A percentile compares a stretch with the other conserved stretches of the same genome.
phyloP scores from a whole-genome alignment of 2,113 vertebrate genomes.

The Podocnemis expansa region DNA sequence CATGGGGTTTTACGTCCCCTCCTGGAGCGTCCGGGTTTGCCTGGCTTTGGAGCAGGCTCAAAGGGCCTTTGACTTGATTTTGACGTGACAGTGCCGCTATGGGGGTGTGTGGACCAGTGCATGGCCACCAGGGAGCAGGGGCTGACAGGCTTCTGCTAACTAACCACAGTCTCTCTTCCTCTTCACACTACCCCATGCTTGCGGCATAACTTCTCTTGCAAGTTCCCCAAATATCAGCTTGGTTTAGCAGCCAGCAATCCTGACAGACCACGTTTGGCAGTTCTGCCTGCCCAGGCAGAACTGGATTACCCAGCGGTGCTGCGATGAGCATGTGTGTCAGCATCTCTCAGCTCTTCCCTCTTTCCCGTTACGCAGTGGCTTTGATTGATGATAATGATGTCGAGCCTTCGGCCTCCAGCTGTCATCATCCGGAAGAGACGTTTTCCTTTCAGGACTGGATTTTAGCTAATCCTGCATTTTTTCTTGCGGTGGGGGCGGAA shows the following conservation, averaged over 20 bases:
- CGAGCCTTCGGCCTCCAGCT: neutral
- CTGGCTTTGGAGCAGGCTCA: neutral
- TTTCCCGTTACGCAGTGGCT: neutral
- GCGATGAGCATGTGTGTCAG: neutral
- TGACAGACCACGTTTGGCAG: constrained; percentile 4
- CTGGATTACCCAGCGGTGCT: neutral
- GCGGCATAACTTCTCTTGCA: neutral
- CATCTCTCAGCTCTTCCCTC: neutral
- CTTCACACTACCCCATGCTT: neutral
- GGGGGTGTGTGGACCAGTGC: neutral
- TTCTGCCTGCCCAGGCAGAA: constrained; percentile 1
- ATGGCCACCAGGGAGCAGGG: neutral
- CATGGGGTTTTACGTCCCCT: neutral
- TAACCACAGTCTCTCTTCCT: neutral
- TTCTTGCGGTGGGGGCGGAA: neutral
- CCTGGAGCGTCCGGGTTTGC: neutral
- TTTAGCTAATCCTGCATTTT: neutral
- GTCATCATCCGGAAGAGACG: neutral
- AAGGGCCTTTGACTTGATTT: neutral
- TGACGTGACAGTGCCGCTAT: neutral
- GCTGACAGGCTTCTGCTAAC: neutral
- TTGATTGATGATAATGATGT: constrained; percentile 30
- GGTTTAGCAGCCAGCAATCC: constrained; percentile 23
- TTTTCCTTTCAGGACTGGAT: constrained; percentile 6
- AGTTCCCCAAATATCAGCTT: neutral